Percentiles rank a stretch among this genome's conserved stretches.
These are phyloP conservation scores for Harpagoxenus sublaevis DNA, from an alignment of 2,888 invertebrate species.

Conservation along the genomic window DNA sequence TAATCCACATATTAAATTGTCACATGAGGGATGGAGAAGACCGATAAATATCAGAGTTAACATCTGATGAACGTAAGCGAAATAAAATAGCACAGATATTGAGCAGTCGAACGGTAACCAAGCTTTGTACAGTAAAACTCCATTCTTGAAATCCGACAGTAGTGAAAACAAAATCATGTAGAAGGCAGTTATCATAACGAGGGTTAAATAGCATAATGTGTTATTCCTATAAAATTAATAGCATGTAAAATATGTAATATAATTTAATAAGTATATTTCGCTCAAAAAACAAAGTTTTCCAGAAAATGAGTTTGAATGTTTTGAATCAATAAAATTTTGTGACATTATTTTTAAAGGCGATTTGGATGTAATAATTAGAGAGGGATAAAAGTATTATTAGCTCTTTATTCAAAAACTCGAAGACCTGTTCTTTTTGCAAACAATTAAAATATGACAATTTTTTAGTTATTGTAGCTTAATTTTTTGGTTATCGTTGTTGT, in stretches of 20 bases:
- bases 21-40: slow-evolving; percentile 65
- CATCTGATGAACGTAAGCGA: slow-evolving; percentile 51
- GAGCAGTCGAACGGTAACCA: slow-evolving; percentile 53
- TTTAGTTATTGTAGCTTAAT: background rate
- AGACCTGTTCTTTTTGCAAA: background rate
- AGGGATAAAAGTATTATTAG: background rate
- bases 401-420: background rate
- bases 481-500: background rate
- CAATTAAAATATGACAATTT: background rate
- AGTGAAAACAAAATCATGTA: slow-evolving; percentile 15
- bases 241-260: background rate
- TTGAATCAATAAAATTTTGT: background rate
- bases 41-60: background rate
- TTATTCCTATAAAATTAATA: slow-evolving; percentile 20
- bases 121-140: slow-evolving; percentile 32
- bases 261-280: background rate
- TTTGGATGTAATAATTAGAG: background rate
- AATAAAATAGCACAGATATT: slow-evolving; percentile 21
- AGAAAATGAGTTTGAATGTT: background rate
- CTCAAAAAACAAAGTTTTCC: background rate
- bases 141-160: slow-evolving; percentile 17
- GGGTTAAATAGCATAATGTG: background rate
- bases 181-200: background rate
- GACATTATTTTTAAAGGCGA: background rate
- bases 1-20: slow-evolving; percentile 74